These are phyloP conservation scores for Cerceris ruficornis DNA, from an alignment of 2,888 invertebrate species.

Conservation along the genomic window DNA sequence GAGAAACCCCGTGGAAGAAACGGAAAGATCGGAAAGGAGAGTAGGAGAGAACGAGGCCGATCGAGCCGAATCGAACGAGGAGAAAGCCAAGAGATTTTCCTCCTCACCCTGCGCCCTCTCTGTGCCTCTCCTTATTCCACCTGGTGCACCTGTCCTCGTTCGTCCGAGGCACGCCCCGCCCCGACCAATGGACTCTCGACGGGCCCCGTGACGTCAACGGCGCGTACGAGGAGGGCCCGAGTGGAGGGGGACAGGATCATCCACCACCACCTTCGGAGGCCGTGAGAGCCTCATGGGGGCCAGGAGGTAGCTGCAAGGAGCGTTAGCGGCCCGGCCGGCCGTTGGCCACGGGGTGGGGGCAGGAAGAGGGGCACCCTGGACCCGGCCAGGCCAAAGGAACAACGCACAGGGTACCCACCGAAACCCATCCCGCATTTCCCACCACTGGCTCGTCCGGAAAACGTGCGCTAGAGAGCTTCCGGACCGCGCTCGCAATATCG, in stretches of 20 bases:
- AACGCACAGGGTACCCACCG: conserved; percentile 61
- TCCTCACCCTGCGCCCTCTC: conserved; percentile 29
- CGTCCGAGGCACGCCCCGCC: conserved; percentile 75
- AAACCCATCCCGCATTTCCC: conserved; percentile 71
- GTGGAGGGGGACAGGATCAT: conserved; percentile 64
- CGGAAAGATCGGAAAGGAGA: conserved; percentile 41
- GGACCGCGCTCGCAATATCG: conserved; percentile 59
- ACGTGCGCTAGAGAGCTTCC: conserved; percentile 68
- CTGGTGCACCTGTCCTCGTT: conserved; percentile 77
- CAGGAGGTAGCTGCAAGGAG: conserved; percentile 58
- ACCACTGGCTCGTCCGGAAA: conserved; percentile 73
- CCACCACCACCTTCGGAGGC: conserved; percentile 77
- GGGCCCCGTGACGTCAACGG: conserved; percentile 72
- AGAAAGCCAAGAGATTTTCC: conserved; percentile 57
- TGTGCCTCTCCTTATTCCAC: conserved; percentile 22
- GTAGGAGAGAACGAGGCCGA: conserved; percentile 44
- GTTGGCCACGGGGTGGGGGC: conserved; percentile 65
- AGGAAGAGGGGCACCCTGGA: conserved; percentile 70
- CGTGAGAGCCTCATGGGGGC: conserved; percentile 65
- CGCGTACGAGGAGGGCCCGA: conserved; percentile 52
- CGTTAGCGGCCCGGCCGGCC: conserved; percentile 77
- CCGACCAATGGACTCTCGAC: conserved; percentile 74
- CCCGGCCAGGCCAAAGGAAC: conserved; percentile 56
- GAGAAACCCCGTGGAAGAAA: conserved; percentile 48
- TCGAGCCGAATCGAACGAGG: conserved; percentile 58